A percentile compares a stretch with the other conserved stretches of the same genome.
Conservation (phyloP, 2,797 vertebrate species). For the Liparis tanakae region DNA sequence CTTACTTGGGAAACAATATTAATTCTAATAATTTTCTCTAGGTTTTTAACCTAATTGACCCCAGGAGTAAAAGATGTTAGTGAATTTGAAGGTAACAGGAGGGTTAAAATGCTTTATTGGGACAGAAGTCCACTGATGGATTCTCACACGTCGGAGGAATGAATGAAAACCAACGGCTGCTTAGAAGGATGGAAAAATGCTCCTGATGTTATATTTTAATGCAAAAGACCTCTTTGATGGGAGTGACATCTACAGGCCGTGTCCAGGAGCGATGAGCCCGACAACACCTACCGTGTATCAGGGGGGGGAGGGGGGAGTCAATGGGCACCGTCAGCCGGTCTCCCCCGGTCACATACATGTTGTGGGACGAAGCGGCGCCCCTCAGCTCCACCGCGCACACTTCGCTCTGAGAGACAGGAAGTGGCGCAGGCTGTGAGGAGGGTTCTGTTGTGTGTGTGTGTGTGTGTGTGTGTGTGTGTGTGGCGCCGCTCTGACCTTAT, state of each 20-base stretch:
- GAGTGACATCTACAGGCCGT: not conserved
- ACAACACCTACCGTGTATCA: slow-evolving; percentile 6
- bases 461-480: slow-evolving; percentile 8
- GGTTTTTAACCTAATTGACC: no score
- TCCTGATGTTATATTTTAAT: slow-evolving; percentile 7
- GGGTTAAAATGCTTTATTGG: no score
- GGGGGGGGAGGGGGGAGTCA: slow-evolving; percentile 82
- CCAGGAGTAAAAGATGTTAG: no score
- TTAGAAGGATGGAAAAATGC: not conserved
- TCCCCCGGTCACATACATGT: slow-evolving; percentile 88
- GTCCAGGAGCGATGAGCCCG: not conserved
- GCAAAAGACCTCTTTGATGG: not conserved
- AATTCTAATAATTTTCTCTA: no score
- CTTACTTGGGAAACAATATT: no score
- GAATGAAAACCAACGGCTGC: not conserved
- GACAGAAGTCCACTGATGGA: not conserved
- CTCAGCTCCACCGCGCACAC: slow-evolving; percentile 85
- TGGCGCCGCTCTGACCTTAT: slow-evolving; percentile 81
- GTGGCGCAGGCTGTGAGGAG: slow-evolving; percentile 11
- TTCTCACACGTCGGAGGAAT: not conserved
- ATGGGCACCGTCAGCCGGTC: slow-evolving; percentile 80
- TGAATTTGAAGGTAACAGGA: no score
- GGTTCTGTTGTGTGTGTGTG: not conserved
- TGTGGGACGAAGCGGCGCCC: slow-evolving; percentile 84
- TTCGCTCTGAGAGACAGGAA: slow-evolving; percentile 73